Evolutionary conservation across 2,113 vertebrate genomes (phyloP), one percentile per base, ranked within the genome.

Genomic region (Pseudopodoces humilis): DNA sequence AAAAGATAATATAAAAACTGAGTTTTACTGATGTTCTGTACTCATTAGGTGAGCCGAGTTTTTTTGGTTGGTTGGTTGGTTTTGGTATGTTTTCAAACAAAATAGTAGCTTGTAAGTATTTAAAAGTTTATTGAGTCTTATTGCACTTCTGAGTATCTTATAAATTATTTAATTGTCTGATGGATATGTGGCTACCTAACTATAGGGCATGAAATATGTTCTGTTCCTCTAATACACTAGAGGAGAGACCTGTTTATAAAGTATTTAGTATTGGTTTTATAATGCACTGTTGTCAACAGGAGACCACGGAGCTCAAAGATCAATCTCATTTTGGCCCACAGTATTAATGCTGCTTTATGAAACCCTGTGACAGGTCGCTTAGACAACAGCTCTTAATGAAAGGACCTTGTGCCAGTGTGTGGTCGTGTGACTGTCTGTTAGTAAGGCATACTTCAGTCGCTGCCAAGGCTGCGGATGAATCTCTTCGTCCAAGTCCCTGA

Each of bases 251-350:
- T 98, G 98, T 98, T 98, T 98, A 98, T 98, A 98, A 98, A 98
- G 98, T 98, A 98, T 98, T 98, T 98, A 98, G 98, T 98, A 98
- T 98, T 97, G 97, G 98, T 97, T 98, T 98, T 97, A 98, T 98
- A 98, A 98, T 98, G 98, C 97, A 98, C 97, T 94, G 96, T 98
- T 98, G 97, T 98, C 97, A 98, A 97, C 96, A 97, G 96, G 95
- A 98, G 98, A 98, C 97, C 97, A 97, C 17, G 95, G 92, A 98
- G 97, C 98, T 98, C 98, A 98, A 98, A 98, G 98, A 98, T 98
- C 98, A 98, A 98, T 98, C 98, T 97, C 95, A 80, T 97, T 97
- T 98, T 98, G 97, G 97, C 97, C 97, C 91, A 88, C 93, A 92
- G 96, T 97, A 98, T 97, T 97, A 98, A 98, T 97, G 97, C 95